Evolutionary conservation across 2,888 invertebrate species (phyloP).

Genomic region (Cyaniris semiargus): DNA sequence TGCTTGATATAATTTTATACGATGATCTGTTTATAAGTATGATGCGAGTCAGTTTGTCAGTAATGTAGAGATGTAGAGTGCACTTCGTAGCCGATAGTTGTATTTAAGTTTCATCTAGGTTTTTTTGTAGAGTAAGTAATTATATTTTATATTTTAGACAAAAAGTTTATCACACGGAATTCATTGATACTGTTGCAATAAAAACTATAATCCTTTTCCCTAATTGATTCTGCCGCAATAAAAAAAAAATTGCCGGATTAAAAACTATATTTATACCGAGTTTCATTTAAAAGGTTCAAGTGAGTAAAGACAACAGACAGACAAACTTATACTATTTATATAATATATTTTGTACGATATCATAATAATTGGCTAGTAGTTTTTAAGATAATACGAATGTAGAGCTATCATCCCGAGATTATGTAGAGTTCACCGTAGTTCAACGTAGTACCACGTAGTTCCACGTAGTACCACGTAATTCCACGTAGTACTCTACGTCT

Average conservation of each 20-base stretch:
- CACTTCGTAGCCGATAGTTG: background rate
- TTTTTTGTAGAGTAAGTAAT: background rate
- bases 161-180: too few species aligned
- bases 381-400: background rate
- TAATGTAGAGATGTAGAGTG: background rate
- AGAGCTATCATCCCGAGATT: background rate
- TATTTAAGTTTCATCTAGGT: background rate
- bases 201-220: too few species aligned
- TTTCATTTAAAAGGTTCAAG: too few species aligned
- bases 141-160: too few species aligned
- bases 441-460: background rate
- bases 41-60: background rate
- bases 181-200: too few species aligned
- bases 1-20: slow-evolving; percentile 8
- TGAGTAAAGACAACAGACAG: too few species aligned
- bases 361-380: too few species aligned
- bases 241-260: too few species aligned
- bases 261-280: too few species aligned
- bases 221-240: too few species aligned
- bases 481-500: background rate
- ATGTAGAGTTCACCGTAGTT: background rate
- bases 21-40: slow-evolving; percentile 3
- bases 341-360: too few species aligned
- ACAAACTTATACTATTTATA: too few species aligned
- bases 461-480: background rate